Base-by-base conservation (phyloP, 2,888 invertebrate species). In the Molorchus minor region DNA sequence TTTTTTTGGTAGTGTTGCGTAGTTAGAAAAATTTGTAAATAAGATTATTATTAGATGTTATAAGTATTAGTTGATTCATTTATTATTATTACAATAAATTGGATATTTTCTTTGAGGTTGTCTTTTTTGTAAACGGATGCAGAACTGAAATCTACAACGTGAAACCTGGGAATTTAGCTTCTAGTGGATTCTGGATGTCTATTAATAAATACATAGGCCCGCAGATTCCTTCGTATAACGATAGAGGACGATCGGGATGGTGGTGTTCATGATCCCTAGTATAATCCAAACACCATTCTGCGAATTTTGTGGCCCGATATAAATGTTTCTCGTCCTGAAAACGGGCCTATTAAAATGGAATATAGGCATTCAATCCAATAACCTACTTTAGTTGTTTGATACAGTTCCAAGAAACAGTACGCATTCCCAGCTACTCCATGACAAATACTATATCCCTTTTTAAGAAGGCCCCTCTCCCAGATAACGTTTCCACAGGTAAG, bases 391-490 rank as follows among this genome's bases (percentile, higher is more conserved):
- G 93, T 94, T n/a, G 85, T 82, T 78, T 92, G 90, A 76, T 87
- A 94, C 20, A 95, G 79, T 67, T 87, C 85, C 51, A 96, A 81
- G 75, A 95, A 92, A 5, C 90, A 84, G 75, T 94, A 95, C 1
- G 89, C 93, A 81, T 96, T 96, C 56, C 95, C 96, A 64, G 93
- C 84, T 2, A 91, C 89, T 1, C 96, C 96, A 75, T 96, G 96
- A 74, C 95, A 96, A 15, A 96, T 80, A 59, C 94, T 92, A 77
- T 91, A 94, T 4, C 95, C 94, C 81, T 94, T 95, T 65, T 84
- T 86, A 35, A 92, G 81, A 16, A 96, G 78, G 2, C 96, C 96
- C 65, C 93, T 83, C 53, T 85, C 72, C 96, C 95, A 96, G 58
- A 93, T 85, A 8, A 91, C 85, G 49, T 94, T 90, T 2, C 89